These are phyloP conservation scores for Drosophila ficusphila DNA, from an alignment of 1,140 invertebrate species.

Conservation along the genomic window DNA sequence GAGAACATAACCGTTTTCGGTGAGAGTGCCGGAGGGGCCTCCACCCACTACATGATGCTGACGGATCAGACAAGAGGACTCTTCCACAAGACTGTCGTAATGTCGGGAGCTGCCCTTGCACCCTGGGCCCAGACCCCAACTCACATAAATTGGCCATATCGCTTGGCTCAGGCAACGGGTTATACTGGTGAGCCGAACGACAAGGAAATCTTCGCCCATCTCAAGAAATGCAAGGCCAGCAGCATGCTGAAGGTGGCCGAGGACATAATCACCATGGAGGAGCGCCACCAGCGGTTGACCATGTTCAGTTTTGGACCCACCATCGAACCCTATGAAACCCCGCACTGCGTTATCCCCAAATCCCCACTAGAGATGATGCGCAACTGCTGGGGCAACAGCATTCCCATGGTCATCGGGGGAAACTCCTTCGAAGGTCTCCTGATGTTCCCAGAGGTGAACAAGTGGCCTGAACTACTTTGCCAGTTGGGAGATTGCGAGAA, in stretches of 20 bases:
- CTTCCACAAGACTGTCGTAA: conserved; percentile 83
- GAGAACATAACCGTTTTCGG: conserved; percentile 85
- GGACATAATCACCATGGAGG: conserved; percentile 70
- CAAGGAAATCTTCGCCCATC: conserved; percentile 54
- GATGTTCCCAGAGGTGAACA: conserved; percentile 71
- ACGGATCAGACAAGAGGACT: conserved; percentile 84
- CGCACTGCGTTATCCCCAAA: conserved; percentile 74
- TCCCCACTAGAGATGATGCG: conserved; percentile 80
- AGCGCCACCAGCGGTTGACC: conserved; percentile 66
- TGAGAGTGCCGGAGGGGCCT: conserved; percentile 84
- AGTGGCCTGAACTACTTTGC: conserved; percentile 69
- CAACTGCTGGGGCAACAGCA: conserved; percentile 81
- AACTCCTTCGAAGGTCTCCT: conserved; percentile 84
- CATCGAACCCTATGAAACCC: conserved; percentile 74
- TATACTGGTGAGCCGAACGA: conserved; percentile 64
- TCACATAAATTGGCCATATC: conserved; percentile 72
- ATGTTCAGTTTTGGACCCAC: conserved; percentile 79
- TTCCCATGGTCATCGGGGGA: conserved; percentile 84
- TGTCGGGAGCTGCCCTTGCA: conserved; percentile 80
- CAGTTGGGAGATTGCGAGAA: conserved; percentile 67
- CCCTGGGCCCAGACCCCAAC: conserved; percentile 71
- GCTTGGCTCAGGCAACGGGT: conserved; percentile 74
- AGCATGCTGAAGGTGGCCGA: conserved; percentile 85
- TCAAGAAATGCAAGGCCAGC: conserved; percentile 77
- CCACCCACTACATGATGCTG: conserved; percentile 86